Evolutionary conservation across 1,140 invertebrate species (phyloP), one percentile per base, ranked within the genome.

Genomic region (Stratiolaelaps scimitus): DNA sequence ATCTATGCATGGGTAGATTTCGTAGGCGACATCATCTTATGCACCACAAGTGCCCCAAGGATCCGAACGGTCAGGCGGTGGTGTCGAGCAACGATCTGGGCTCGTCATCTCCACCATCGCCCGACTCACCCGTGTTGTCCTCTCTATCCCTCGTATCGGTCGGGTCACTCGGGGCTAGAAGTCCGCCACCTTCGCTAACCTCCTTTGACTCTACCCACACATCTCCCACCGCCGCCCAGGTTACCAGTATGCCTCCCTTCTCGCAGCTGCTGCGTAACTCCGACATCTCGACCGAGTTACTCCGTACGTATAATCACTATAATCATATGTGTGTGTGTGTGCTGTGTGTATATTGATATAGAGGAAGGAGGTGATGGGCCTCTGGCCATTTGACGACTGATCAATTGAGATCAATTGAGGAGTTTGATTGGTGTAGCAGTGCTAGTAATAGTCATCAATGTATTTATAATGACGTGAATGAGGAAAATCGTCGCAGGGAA

Each of bases 1-100:
- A 82, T 0, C 76, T 80, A 7, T 92, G 89, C 72, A 80, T 82
- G 7, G 83, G 83, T 64, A 78, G 84, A 48, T 92, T 91, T 75
- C 78, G 88, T 2, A 76, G 89, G 68, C 82, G 87, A 72, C 88
- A 91, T 72, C 88, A 91, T 71, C 79, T 90, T 2, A 80, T 86
- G 69, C 83, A 88, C 70, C 89, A 92, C 76, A 89, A 89, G 72
- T 92, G 89, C 72, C 80, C 79, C 43, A 80, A 80, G 7, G 74
- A 73, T 48, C 67, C 67, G 43, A 66, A 68, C 43, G 40, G 7
- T 43, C 53, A 60, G 34, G 34, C 26, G 15, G 53, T 60, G 53
- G 53, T 60, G 23, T 60, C 53, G 26, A 60, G 15, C 53, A 60
- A 60, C 53, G 53, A 60, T 26, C 34, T 60, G 2, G 53, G 53